Base-by-base conservation (phyloP, 30 jellyfish, hydroid and myxozoan genomes). In the Pseudorhiza aurosa region DNA sequence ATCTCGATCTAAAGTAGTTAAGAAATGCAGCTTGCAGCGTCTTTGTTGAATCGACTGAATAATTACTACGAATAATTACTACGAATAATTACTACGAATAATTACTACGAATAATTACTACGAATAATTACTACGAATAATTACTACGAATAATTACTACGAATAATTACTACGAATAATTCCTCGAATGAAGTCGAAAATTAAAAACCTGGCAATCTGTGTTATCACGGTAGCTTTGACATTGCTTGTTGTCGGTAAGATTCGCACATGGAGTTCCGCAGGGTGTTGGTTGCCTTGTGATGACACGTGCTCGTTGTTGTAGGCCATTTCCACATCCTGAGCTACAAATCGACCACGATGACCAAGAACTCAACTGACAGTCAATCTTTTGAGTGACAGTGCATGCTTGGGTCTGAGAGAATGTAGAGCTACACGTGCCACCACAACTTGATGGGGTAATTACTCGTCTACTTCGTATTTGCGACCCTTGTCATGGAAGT, bases 311-410 rank as follows among this genome's bases (percentile, higher is more conserved):
- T 35, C 98, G 65, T 56, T 69, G 83, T 46, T 78, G 89, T 29
- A 55, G 47, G 25, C 96, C 96, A 32, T 25, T 65, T 12, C 98
- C 98, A 47, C 98, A 91, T 8, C 96, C 96, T 8, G 80, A 53
- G 53, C 83, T 73, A 64, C 98, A 91, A 4, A 25, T 24, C 5
- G 95, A 85, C 98, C 98, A 91, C 30, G 91, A 28, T 19, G 95
- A 55, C 98, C 98, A 91, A 15, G 95, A 26, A 22, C 96, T 39
- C 75, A 79, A 7, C 57, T 57, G 87, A 59, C 96, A 91, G 62
- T 91, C 95, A 24, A 91, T 79, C 55, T 91, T 75, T 15, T 57
- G 76, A 4, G 18, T 24, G 64, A 68, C 81, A 11, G 96, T 76
- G 71, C 98, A 91, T 7, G 50, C 29, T 39, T 63, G 82, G 29